phyloP scores from a whole-genome alignment of 2,888 invertebrate species.

The Temnothorax ravouxi region DNA sequence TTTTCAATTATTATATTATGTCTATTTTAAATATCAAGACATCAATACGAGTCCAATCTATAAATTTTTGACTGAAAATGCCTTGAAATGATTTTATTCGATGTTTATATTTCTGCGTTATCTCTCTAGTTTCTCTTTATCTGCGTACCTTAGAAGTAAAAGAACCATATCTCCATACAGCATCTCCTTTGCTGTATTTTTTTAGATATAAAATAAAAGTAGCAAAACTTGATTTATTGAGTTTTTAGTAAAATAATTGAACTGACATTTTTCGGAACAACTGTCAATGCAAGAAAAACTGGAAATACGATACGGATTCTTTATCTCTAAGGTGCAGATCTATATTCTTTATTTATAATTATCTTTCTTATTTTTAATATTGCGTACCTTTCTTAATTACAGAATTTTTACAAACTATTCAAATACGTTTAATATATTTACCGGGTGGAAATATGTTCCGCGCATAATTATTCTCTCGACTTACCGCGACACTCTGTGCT shows the following conservation, averaged over 20 bases:
- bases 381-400: neutral
- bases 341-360: too few species aligned
- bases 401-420: neutral
- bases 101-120: neutral
- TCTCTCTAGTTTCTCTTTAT: neutral
- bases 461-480: slow-evolving; percentile 16
- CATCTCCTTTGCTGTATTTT: too few species aligned
- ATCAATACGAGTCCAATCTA: neutral
- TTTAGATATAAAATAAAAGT: too few species aligned
- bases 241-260: too few species aligned
- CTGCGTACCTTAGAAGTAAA: too few species aligned
- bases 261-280: too few species aligned
- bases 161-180: too few species aligned
- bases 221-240: too few species aligned
- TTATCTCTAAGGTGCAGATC: too few species aligned
- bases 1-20: neutral
- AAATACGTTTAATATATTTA: neutral
- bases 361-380: neutral
- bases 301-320: too few species aligned
- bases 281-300: too few species aligned
- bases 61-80: neutral
- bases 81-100: too few species aligned
- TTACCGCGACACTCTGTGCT: slow-evolving; percentile 87
- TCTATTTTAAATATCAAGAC: neutral
- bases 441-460: neutral